Base-by-base conservation (phyloP, 2,797 vertebrate genomes). In the Pipistrellus kuhlii region DNA sequence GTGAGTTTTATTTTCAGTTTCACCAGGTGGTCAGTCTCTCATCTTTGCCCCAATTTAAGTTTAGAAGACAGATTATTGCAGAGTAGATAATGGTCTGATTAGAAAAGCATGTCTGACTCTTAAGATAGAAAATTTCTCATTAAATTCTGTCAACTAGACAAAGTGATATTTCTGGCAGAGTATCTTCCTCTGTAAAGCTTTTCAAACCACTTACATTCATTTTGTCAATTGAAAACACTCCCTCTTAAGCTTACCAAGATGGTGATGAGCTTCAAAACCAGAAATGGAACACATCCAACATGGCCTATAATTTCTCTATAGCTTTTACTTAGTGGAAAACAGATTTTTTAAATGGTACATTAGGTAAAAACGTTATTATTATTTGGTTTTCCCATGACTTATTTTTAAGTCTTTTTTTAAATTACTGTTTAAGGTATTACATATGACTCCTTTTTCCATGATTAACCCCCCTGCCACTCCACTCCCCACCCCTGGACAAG, bases 1-100 rank as follows among this genome's bases (percentile, higher is more conserved):
- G 20, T 91, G n/a, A 59, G 66, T 25, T 90, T 77, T 48, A 87
- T 88, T 93, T 94, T 93, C 86, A 87, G 23, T 51, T 76, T 80
- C 3, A 62, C 35, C 68, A 6, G 85, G 80, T 92, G 91, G 90
- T 93, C 32, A 95, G 27, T 7, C 46, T 78, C 46, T 94, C 5
- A 83, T 69, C 86, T 62, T 80, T 55, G 38, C 1, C 3, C 8
- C 78, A 66, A 91, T n/a, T 48, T 96, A 96, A 96, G 25, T 30
- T 55, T 21, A 90, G 91, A 96, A 68, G 25, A 59, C 27, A 83
- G 32, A 64, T 91, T 72, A 71, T 48, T 57, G 12, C 17, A 77
- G 32, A 59, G 57, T 85, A 75, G 38, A 59, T 27, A 82, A 88
- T 72, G 11, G 23, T 86, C 18, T 84, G 23, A 80, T 85, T 78